Percentiles rank a stretch among this genome's conserved stretches.
These are phyloP conservation scores for Labeo catla DNA, from an alignment of 2,113 vertebrate species.

Conservation along the genomic window DNA sequence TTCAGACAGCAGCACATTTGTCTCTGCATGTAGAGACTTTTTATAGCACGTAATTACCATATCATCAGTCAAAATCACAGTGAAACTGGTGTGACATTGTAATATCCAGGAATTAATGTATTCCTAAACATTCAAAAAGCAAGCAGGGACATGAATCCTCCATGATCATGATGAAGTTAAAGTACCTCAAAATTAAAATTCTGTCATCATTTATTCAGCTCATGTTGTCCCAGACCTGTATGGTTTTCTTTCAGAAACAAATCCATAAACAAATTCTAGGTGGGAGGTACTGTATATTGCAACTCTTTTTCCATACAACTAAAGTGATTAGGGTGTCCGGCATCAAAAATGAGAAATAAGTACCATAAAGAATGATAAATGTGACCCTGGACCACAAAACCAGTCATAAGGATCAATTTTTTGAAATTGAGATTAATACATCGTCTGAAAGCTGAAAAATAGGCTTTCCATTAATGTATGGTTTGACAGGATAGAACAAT, in stretches of 20 bases:
- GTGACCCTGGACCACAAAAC: too few relatives aligned
- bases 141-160: conserved; percentile 6
- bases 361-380: not conserved
- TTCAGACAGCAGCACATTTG: conserved; percentile 23
- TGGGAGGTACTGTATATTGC: not conserved
- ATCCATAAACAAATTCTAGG: not conserved
- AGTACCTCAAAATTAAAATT: not conserved
- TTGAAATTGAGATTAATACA: too few relatives aligned
- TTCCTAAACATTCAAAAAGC: not conserved
- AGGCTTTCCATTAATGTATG: too few relatives aligned
- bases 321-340: not conserved
- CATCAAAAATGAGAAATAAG: not conserved
- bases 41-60: not conserved
- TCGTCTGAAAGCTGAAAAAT: too few relatives aligned
- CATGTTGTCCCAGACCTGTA: not conserved
- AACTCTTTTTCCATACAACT: not conserved
- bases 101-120: conserved; percentile 4
- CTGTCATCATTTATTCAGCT: not conserved
- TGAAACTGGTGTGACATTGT: not conserved
- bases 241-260: not conserved
- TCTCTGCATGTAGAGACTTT: conserved; percentile 11
- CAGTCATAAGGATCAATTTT: too few relatives aligned
- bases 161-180: not conserved
- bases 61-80: conserved; percentile 11
- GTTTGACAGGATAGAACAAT: too few relatives aligned